Evolutionary conservation across 2,888 invertebrate genomes (phyloP).

Genomic region (Caenorhabditis drosophilae): DNA sequence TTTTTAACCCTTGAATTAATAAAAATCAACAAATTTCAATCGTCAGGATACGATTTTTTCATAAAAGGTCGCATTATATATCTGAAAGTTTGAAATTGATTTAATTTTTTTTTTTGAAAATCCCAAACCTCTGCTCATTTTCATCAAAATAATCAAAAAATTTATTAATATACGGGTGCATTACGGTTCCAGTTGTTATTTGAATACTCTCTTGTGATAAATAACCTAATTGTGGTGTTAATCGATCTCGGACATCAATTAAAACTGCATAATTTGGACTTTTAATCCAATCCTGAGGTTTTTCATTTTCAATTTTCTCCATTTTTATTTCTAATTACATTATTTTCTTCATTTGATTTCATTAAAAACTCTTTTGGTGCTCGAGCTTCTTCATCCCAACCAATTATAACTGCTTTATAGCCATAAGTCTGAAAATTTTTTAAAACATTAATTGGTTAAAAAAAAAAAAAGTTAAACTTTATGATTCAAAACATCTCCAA

Average conservation of each 20-base stretch:
- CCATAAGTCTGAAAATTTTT: neutral
- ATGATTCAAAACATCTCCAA: constrained; percentile 74
- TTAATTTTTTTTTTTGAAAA: no score
- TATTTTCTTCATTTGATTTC: constrained; percentile 17
- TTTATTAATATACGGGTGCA: constrained; percentile 70
- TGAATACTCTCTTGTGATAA: constrained; percentile 70
- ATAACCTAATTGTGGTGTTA: constrained; percentile 65
- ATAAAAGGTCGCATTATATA: constrained; percentile 25
- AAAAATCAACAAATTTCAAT: no score
- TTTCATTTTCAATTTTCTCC: neutral
- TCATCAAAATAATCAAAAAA: constrained; percentile 69
- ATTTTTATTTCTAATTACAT: neutral
- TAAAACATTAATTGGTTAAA: neutral
- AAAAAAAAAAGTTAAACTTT: constrained; percentile 50
- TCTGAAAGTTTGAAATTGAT: no score
- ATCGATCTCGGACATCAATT: constrained; percentile 72
- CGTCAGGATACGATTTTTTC: constrained; percentile 21
- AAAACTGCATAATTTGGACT: constrained; percentile 73
- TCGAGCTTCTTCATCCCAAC: constrained; percentile 73
- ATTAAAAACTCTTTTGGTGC: constrained; percentile 72
- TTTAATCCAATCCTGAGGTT: constrained; percentile 33
- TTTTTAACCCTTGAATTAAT: no score
- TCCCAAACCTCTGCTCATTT: constrained; percentile 12
- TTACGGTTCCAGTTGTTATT: constrained; percentile 65
- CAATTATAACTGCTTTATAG: constrained; percentile 72